These are phyloP conservation scores for Stomatorhinus ivindoensis DNA, from an alignment of 2,113 vertebrate genomes.

Conservation along the genomic window DNA sequence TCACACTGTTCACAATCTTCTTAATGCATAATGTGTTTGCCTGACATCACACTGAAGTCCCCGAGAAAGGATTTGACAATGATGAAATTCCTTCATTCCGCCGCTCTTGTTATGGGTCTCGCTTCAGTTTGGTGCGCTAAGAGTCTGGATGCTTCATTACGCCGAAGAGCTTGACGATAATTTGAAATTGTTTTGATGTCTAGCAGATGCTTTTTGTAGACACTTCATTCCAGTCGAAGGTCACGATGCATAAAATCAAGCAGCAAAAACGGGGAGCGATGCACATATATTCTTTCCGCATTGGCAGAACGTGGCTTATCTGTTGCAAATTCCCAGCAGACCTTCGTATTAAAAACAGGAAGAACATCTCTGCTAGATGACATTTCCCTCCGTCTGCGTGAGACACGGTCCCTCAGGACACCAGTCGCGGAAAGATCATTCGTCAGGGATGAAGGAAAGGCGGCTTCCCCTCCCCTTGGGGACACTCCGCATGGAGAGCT, in stretches of 20 bases:
- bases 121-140: neutral
- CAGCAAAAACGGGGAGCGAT: neutral
- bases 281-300: neutral
- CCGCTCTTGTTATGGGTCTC: neutral
- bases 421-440: neutral
- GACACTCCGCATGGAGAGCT: neutral
- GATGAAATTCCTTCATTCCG: neutral
- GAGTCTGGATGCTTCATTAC: neutral
- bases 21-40: neutral
- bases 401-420: neutral
- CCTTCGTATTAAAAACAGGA: neutral
- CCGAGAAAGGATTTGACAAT: neutral
- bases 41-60: neutral
- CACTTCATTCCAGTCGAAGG: neutral
- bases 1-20: neutral
- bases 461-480: neutral
- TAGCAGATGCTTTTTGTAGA: neutral
- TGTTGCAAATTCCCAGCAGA: neutral
- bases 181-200: slow-evolving; percentile 1
- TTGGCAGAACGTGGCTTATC: neutral
- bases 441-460: neutral
- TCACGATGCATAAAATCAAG: neutral
- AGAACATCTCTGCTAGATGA: neutral
- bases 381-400: neutral
- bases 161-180: neutral